These are phyloP conservation scores for Pangasius larnaudii DNA, from an alignment of 2,797 vertebrate genomes.

Conservation along the genomic window DNA sequence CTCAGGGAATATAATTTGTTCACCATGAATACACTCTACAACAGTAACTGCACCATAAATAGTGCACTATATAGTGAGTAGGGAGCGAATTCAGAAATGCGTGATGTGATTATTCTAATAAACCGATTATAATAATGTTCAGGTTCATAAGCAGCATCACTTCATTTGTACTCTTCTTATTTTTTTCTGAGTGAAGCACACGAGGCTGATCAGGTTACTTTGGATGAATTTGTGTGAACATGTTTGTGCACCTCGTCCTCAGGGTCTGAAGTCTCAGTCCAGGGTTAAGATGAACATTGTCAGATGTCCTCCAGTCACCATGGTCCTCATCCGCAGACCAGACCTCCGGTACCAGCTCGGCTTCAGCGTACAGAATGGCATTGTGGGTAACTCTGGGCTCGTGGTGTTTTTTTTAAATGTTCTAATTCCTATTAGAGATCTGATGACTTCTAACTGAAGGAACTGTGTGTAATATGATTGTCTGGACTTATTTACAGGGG, in stretches of 20 bases:
- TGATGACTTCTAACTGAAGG: neutral
- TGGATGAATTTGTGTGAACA: neutral
- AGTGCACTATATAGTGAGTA: neutral
- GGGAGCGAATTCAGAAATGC: neutral
- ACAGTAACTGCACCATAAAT: neutral
- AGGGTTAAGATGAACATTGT: conserved; percentile 96
- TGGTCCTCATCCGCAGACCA: conserved; percentile 91
- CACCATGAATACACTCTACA: neutral
- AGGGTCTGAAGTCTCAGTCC: conserved; percentile 95
- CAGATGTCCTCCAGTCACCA: conserved; percentile 93
- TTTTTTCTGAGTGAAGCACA: neutral
- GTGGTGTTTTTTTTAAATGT: neutral
- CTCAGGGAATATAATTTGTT: neutral
- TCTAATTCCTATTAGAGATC: neutral
- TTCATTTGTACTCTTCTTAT: neutral
- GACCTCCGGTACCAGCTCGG: conserved; percentile 95
- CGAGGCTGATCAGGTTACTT: neutral
- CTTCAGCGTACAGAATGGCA: conserved; percentile 97
- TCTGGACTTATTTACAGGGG: neutral
- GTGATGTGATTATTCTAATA: neutral
- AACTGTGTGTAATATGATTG: neutral
- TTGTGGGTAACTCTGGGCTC: conserved; percentile 78
- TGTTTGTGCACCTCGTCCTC: neutral
- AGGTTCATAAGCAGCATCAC: neutral
- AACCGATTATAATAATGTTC: neutral